Conservation (phyloP, 2,113 vertebrate genomes). For the Greenwoodochromis staneri region DNA sequence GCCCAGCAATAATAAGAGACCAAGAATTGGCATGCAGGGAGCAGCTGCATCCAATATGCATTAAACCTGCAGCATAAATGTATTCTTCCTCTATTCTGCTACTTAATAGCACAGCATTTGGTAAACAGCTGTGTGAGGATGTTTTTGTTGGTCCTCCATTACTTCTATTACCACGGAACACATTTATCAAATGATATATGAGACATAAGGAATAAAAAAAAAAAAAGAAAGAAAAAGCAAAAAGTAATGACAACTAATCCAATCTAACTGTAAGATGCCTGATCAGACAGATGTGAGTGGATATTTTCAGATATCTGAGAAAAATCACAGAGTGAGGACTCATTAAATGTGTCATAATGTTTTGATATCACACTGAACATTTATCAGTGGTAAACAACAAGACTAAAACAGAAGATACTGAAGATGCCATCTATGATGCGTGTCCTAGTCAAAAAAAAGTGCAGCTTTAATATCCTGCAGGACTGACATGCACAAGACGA, state of each 20-base stretch:
- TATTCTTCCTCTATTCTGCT: constrained; percentile 8
- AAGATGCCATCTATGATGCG: background rate
- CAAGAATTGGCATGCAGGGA: background rate
- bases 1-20: constrained; percentile 15
- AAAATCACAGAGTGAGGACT: background rate
- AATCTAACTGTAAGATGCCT: background rate
- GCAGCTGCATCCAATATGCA: constrained; percentile 59
- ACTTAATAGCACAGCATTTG: background rate
- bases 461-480: constrained; percentile 35
- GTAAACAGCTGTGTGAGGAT: background rate
- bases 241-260: background rate
- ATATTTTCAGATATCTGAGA: background rate
- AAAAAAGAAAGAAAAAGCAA: fast-evolving
- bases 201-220: background rate
- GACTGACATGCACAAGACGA: background rate
- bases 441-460: background rate
- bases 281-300: background rate
- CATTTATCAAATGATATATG: background rate
- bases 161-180: background rate
- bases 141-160: background rate
- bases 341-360: background rate
- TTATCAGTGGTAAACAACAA: background rate
- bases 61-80: constrained; percentile 57
- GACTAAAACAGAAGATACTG: background rate
- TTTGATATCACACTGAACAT: background rate